Evolutionary conservation across 2,113 vertebrate genomes (phyloP).

Genomic region (Emydocephalus ijimae): DNA sequence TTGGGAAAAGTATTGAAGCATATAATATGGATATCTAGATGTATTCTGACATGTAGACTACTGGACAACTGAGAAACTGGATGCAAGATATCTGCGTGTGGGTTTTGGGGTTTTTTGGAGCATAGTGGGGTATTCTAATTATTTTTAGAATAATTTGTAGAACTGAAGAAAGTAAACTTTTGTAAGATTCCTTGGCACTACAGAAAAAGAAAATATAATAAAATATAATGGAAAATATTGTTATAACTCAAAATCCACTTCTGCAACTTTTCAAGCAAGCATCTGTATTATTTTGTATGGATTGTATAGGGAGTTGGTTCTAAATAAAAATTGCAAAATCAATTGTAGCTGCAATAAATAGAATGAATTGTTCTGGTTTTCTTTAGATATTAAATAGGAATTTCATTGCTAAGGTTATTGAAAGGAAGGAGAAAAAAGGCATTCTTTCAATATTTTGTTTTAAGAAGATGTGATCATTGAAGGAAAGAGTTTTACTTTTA

Average conservation of each 20-base stretch:
- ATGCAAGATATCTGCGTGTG: slow-evolving; percentile 33
- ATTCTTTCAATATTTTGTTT: not conserved
- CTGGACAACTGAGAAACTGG: slow-evolving; percentile 37
- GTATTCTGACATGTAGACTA: slow-evolving; percentile 27
- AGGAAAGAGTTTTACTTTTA: not conserved
- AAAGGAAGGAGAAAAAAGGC: not conserved
- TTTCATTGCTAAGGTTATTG: not conserved
- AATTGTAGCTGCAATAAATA: not conserved
- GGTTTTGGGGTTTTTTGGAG: not conserved
- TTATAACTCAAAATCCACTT: not conserved
- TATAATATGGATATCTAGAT: not conserved
- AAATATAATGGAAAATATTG: not conserved
- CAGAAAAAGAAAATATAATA: not conserved
- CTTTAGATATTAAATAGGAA: not conserved
- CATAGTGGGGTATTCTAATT: slow-evolving; percentile 34
- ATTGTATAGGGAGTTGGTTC: not conserved
- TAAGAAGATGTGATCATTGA: not conserved
- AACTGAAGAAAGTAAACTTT: not conserved
- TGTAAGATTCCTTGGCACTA: not conserved
- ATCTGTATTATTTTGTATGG: not conserved
- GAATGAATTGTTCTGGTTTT: not conserved
- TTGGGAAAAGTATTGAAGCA: not conserved
- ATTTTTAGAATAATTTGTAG: slow-evolving; percentile 43
- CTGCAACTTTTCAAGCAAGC: not conserved
- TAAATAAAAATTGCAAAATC: not conserved